Conservation (phyloP, 2,113 vertebrate genomes). For the Melanocharis versteri region DNA sequence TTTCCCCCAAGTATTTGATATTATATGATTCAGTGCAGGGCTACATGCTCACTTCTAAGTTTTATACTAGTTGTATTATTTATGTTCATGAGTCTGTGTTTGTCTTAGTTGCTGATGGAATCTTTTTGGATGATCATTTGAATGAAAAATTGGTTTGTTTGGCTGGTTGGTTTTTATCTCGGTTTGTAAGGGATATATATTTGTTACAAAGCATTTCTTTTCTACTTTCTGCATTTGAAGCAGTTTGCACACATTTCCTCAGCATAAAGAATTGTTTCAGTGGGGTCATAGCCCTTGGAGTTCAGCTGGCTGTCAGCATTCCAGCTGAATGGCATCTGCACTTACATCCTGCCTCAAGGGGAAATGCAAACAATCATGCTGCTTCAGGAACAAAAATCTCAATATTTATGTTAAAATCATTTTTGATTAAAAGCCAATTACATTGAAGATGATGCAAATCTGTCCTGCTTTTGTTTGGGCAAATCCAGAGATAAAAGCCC, state of each 20-base stretch:
- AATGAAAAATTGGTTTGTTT: neutral
- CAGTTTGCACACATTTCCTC: constrained; percentile 43
- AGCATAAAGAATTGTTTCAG: constrained; percentile 57
- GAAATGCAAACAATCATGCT: constrained; percentile 49
- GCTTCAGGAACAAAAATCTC: constrained; percentile 54
- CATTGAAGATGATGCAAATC: constrained; percentile 63
- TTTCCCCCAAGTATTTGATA: neutral
- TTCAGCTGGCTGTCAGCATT: constrained; percentile 55
- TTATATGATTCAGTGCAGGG: neutral
- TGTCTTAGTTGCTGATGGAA: neutral
- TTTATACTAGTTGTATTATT: neutral
- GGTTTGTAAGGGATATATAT: neutral
- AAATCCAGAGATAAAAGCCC: constrained; percentile 40
- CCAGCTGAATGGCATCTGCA: constrained; percentile 54
- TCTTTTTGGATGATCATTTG: neutral
- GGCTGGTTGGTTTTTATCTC: neutral
- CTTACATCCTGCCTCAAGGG: constrained; percentile 62
- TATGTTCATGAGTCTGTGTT: neutral
- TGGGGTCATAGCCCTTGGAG: constrained; percentile 5
- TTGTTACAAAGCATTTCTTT: neutral
- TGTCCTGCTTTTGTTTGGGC: constrained; percentile 12
- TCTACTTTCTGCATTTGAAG: constrained; percentile 14
- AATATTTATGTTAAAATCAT: constrained; percentile 68
- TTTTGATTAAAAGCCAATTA: constrained; percentile 63
- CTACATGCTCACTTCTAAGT: fast-evolving